Percentiles rank a stretch among this genome's conserved stretches.
phyloP scores from a whole-genome alignment of 2,797 vertebrate species.

The Odontamblyopus rebecca region DNA sequence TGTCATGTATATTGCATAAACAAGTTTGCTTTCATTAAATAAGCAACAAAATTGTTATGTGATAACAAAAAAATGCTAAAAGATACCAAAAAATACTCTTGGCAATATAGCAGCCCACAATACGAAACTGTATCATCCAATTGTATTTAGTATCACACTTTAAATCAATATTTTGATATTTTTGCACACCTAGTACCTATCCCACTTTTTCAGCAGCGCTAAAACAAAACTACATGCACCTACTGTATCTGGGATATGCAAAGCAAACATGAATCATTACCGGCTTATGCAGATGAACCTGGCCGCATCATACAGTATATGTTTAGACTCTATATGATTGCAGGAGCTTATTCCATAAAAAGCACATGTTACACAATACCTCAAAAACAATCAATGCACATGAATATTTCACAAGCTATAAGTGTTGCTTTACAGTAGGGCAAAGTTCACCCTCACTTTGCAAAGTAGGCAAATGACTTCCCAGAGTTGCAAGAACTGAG shows the following conservation, averaged over 20 bases:
- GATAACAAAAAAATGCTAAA: too few species aligned
- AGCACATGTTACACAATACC: conserved; percentile 37
- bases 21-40: too few species aligned
- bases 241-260: conserved; percentile 32
- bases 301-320: conserved; percentile 41
- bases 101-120: too few species aligned
- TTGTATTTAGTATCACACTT: too few species aligned
- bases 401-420: conserved; percentile 44
- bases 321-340: conserved; percentile 30
- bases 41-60: too few species aligned
- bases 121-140: too few species aligned
- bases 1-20: too few species aligned
- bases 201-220: background rate
- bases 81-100: too few species aligned
- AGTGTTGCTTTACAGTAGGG: conserved; percentile 28
- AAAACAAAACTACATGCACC: conserved; percentile 45
- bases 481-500: conserved; percentile 33
- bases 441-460: conserved; percentile 42
- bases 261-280: conserved; percentile 49
- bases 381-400: conserved; percentile 44
- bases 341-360: conserved; percentile 36
- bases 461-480: conserved; percentile 39
- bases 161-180: too few species aligned
- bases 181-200: background rate
- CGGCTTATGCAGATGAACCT: conserved; percentile 59